A percentile compares a stretch with the other conserved stretches of the same genome.
Conservation (phyloP, 92 coral and sea anemone genomes). For the Desmophyllum pertusum region DNA sequence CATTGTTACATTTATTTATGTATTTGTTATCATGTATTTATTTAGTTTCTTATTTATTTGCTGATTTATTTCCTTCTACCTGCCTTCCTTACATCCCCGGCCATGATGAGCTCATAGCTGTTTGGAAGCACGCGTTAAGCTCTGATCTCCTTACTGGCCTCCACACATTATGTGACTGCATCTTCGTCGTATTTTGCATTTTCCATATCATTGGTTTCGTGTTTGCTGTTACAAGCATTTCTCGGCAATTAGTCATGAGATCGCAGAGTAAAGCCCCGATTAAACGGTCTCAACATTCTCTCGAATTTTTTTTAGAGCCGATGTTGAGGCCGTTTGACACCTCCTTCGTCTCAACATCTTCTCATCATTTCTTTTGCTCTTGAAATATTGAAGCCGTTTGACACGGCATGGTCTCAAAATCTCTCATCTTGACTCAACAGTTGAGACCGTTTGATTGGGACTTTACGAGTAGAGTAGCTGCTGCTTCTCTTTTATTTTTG, state of each 20-base stretch:
- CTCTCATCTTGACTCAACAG: too few relatives aligned
- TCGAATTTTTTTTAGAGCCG: too few relatives aligned
- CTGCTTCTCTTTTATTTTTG: neutral
- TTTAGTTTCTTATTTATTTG: neutral
- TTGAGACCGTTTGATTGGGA: too few relatives aligned
- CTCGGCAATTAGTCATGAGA: neutral
- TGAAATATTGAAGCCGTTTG: too few relatives aligned
- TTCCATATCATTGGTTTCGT: neutral
- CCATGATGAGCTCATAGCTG: conserved; percentile 35
- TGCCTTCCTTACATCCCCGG: neutral
- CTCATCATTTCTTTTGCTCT: too few relatives aligned
- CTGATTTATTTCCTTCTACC: neutral
- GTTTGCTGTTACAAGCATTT: neutral
- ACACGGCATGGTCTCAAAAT: neutral
- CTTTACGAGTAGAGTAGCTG: too few relatives aligned
- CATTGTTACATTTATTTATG: neutral
- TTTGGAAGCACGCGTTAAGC: conserved; percentile 20
- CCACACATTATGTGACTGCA: neutral
- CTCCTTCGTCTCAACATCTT: too few relatives aligned
- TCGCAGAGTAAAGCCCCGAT: too few relatives aligned
- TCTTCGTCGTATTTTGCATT: neutral
- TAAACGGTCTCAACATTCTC: too few relatives aligned
- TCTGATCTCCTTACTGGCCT: neutral
- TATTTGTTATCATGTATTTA: neutral
- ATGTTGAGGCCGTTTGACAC: too few relatives aligned